Conservation (phyloP, 2,113 vertebrate genomes). For the Zootoca vivipara region DNA sequence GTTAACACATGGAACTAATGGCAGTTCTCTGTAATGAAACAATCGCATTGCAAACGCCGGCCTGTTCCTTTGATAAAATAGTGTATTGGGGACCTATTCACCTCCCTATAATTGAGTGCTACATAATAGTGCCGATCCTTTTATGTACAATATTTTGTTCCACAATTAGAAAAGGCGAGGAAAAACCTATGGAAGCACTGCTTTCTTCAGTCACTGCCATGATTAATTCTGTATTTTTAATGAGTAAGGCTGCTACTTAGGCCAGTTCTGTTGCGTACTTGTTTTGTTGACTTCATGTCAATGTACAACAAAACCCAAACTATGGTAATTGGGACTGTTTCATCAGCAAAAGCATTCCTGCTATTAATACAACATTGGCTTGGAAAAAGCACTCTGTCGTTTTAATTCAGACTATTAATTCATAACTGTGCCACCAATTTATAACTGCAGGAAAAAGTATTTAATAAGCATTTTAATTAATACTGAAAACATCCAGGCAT, state of each 20-base stretch:
- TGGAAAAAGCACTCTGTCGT: constrained; percentile 83
- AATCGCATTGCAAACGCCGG: constrained; percentile 77
- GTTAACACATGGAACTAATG: constrained; percentile 80
- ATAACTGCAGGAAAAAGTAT: constrained; percentile 65
- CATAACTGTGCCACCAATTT: constrained; percentile 67
- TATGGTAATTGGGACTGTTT: constrained; percentile 86
- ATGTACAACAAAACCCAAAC: constrained; percentile 80
- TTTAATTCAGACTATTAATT: constrained; percentile 79
- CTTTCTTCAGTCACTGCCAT: constrained; percentile 85
- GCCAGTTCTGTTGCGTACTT: constrained; percentile 75
- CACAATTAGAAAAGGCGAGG: constrained; percentile 76
- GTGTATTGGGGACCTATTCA: constrained; percentile 77
- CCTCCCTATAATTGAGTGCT: constrained; percentile 82
- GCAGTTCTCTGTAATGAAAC: constrained; percentile 75
- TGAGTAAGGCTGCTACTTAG: constrained; percentile 78
- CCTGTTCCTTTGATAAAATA: constrained; percentile 76
- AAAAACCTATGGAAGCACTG: constrained; percentile 53
- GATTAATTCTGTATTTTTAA: constrained; percentile 89
- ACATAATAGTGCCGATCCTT: constrained; percentile 82
- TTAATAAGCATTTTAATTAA: constrained; percentile 76
- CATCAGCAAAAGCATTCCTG: constrained; percentile 86
- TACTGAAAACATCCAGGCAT: constrained; percentile 43
- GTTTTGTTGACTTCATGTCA: constrained; percentile 84
- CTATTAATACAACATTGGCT: constrained; percentile 89
- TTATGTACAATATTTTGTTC: constrained; percentile 81